A percentile compares a stretch with the other conserved stretches of the same genome.
These are phyloP conservation scores for Meandrusa payeni DNA, from an alignment of 2,888 invertebrate genomes.

Conservation along the genomic window DNA sequence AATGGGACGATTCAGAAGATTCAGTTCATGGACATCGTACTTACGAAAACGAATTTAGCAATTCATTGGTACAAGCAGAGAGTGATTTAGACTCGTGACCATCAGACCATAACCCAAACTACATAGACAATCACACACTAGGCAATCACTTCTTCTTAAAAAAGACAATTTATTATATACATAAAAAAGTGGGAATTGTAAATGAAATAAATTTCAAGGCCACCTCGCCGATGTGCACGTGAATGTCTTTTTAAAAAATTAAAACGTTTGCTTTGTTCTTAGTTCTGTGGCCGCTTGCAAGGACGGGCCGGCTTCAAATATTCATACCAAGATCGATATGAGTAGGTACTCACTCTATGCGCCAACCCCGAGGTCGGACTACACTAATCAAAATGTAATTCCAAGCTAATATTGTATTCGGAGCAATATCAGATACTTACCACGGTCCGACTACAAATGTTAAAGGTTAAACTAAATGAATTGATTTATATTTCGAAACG, in stretches of 20 bases:
- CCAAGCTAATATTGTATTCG: slow-evolving; percentile 62
- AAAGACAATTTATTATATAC: too few species aligned
- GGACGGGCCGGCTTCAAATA: slow-evolving; percentile 70
- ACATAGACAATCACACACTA: too few species aligned
- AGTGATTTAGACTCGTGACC: too few species aligned
- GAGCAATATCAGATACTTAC: slow-evolving; percentile 39
- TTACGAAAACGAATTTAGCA: too few species aligned
- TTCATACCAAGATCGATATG: slow-evolving; percentile 75
- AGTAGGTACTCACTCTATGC: slow-evolving; percentile 51
- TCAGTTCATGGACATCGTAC: too few species aligned
- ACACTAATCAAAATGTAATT: slow-evolving; percentile 70
- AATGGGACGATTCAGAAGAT: too few species aligned
- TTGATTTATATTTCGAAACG: slow-evolving; percentile 33
- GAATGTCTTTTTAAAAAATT: slow-evolving; percentile 17
- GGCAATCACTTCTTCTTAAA: too few species aligned
- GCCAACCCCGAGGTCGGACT: slow-evolving; percentile 57
- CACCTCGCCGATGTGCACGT: slow-evolving; percentile 7
- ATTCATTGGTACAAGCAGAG: too few species aligned
- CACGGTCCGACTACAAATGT: slow-evolving; percentile 31
- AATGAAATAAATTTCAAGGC: slow-evolving; percentile 4
- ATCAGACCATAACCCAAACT: too few species aligned
- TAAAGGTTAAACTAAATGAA: slow-evolving; percentile 44
- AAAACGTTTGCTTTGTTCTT: slow-evolving; percentile 25
- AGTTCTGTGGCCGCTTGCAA: slow-evolving; percentile 54
- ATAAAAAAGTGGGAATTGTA: background rate